Evolutionary conservation across 1,140 invertebrate genomes (phyloP).

Genomic region (Orchestia grillus): DNA sequence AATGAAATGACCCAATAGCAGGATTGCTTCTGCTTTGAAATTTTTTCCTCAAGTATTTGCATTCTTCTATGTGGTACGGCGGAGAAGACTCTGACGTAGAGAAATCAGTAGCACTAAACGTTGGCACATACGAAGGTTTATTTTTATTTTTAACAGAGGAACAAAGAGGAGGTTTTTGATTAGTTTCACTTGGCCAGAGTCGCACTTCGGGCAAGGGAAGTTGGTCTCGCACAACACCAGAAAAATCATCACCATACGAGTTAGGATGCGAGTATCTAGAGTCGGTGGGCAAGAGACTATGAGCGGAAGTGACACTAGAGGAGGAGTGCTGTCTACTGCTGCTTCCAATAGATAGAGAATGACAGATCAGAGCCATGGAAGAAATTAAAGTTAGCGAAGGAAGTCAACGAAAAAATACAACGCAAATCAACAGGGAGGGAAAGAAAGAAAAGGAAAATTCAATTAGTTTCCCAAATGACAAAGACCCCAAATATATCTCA

Average conservation of each 20-base stretch:
- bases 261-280: conserved; percentile 50
- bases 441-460: conserved; percentile 37
- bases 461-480: conserved; percentile 37
- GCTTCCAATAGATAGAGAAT: conserved; percentile 50
- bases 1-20: conserved; percentile 26
- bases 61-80: conserved; percentile 12
- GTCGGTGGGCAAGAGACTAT: conserved; percentile 34
- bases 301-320: conserved; percentile 50
- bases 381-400: conserved; percentile 34
- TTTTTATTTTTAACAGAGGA: conserved; percentile 36
- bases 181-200: conserved; percentile 45
- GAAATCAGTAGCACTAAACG: conserved; percentile 47
- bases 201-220: conserved; percentile 52
- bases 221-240: conserved; percentile 53
- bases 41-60: neutral
- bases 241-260: conserved; percentile 41
- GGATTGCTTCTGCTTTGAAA: conserved; percentile 49
- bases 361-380: conserved; percentile 26
- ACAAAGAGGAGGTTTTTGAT: conserved; percentile 45
- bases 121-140: conserved; percentile 35
- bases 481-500: neutral
- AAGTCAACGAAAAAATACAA: conserved; percentile 42
- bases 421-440: conserved; percentile 37
- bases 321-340: conserved; percentile 54
- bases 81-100: conserved; percentile 44